phyloP scores from a whole-genome alignment of 2,888 invertebrate genomes.

The Eumacrocentrus americanus region DNA sequence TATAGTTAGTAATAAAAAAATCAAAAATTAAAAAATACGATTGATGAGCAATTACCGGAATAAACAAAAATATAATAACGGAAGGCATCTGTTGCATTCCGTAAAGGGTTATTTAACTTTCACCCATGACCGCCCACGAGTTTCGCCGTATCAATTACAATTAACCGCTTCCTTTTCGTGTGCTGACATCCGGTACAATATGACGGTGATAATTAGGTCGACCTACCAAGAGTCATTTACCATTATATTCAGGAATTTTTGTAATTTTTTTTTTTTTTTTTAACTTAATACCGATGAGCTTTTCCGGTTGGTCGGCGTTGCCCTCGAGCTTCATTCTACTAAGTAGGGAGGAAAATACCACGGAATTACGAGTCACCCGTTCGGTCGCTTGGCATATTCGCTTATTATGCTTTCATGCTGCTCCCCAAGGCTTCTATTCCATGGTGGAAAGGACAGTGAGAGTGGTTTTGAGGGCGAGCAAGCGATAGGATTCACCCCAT shows the following conservation, averaged over 20 bases:
- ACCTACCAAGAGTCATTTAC: constrained; percentile 18
- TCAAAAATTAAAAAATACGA: neutral
- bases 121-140: constrained; percentile 19
- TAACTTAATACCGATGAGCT: constrained; percentile 18
- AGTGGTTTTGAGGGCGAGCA: neutral
- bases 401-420: constrained; percentile 17
- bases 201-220: constrained; percentile 32
- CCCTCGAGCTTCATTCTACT: constrained; percentile 23
- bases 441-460: neutral
- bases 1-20: neutral
- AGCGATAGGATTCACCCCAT: constrained; percentile 9
- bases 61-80: neutral
- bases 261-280: constrained; percentile 20
- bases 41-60: neutral
- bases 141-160: constrained; percentile 24
- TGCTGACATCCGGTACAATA: constrained; percentile 33
- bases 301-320: constrained; percentile 26
- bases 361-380: constrained; percentile 19
- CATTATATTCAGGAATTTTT: constrained; percentile 5
- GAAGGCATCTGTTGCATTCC: constrained; percentile 4
- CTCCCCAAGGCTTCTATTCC: neutral
- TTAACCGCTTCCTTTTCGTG: constrained; percentile 19
- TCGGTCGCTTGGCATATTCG: constrained; percentile 15
- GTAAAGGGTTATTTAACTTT: constrained; percentile 20
- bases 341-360: constrained; percentile 9